Percentiles rank a stretch among this genome's conserved stretches.
phyloP scores from a whole-genome alignment of 2,888 invertebrate species.

The Atherix ibis region DNA sequence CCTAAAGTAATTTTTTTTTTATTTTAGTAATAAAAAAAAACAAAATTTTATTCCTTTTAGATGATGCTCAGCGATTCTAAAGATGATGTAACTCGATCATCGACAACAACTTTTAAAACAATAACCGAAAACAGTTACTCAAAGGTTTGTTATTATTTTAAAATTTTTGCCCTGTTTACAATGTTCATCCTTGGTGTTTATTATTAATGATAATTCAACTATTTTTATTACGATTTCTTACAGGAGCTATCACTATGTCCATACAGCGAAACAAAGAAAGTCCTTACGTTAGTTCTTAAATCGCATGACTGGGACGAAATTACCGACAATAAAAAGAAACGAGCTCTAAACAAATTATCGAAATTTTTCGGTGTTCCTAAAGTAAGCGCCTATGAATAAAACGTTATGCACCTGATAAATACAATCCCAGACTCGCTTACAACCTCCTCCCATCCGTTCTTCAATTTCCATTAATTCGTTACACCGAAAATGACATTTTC shows the following conservation, averaged over 20 bases:
- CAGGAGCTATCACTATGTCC: constrained; percentile 21
- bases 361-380: constrained; percentile 32
- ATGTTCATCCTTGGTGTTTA: not conserved
- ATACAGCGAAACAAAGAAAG: constrained; percentile 23
- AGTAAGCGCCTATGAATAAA: no score
- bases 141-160: constrained; percentile 7
- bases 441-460: no score
- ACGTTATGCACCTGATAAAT: no score
- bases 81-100: constrained; percentile 8
- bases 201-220: not conserved
- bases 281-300: constrained; percentile 27
- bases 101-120: no score
- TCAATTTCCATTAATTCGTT: no score
- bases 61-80: constrained; percentile 9
- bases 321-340: constrained; percentile 22
- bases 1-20: constrained; percentile 2
- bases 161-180: constrained; percentile 1
- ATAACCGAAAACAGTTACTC: constrained; percentile 9
- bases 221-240: constrained; percentile 2
- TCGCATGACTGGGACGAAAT: constrained; percentile 27
- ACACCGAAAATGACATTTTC: no score
- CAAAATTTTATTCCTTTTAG: constrained; percentile 1
- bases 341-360: constrained; percentile 27
- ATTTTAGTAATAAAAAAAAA: constrained; percentile 3
- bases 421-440: no score